Evolutionary conservation across 2,888 invertebrate genomes (phyloP), one percentile per base, ranked within the genome.

Genomic region (Sisyra terminalis): DNA sequence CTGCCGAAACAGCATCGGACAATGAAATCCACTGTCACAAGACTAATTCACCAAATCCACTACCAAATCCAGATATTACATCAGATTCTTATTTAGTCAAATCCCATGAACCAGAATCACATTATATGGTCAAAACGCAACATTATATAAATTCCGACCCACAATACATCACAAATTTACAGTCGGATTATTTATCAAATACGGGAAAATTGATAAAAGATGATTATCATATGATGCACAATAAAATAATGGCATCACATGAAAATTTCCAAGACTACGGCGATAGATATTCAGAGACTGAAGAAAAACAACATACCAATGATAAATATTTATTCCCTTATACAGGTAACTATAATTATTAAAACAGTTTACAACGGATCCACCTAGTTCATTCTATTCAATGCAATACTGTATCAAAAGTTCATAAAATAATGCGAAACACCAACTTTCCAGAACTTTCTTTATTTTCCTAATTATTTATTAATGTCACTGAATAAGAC

Each of bases 301-400:
- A 79, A 1, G 80, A 80, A 39, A 79, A 79, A 51, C 78, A 80
- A 53, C 76, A 73, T 49, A 57, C 74, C 9, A 75, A 74, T 45
- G 87, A 87, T 52, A 82, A 82, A 67, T 88, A 87, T 60, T 66
- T 80, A 47, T 87, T 86, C 53, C 87, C 87, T 0, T 87, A 86
- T 55, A 86, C 85, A 50, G 79, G 80, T 68, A 58, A 62, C 60
- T 56, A 18, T 34, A 5, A n/a, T n/a, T n/a, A n/a, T n/a, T n/a
- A n/a, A n/a, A n/a, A n/a, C n/a, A n/a, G n/a, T n/a, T n/a, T n/a
- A n/a, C n/a, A n/a, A n/a, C n/a, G n/a, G n/a, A n/a, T n/a, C n/a
- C n/a, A n/a, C n/a, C n/a, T n/a, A n/a, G n/a, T n/a, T n/a, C n/a
- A n/a, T n/a, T n/a, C n/a, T n/a, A n/a, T n/a, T n/a, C n/a, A n/a